A percentile compares a stretch with the other conserved stretches of the same genome.
Evolutionary conservation across 2,113 vertebrate genomes (phyloP).

Genomic region (cat (Felis catus)): F.catus_Fca126_mat1.0 CM031412.1:80940501-80941000

Average conservation of each 20-base stretch:
- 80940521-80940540: neutral
- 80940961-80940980: fast-evolving
- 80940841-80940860: fast-evolving
- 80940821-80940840: neutral
- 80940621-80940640: too few relatives aligned
- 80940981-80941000: fast-evolving
- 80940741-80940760: fast-evolving
- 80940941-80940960: fast-evolving
- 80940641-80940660: fast-evolving
- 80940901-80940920: neutral
- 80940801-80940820: neutral
- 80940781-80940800: fast-evolving
- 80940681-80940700: neutral
- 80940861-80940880: neutral
- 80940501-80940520: fast-evolving
- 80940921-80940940: fast-evolving
- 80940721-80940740: fast-evolving
- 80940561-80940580: too few relatives aligned
- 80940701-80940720: too few relatives aligned
- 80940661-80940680: neutral
- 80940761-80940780: neutral
- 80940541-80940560: neutral
- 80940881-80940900: neutral
- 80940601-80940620: too few relatives aligned
- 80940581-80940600: too few relatives aligned